Base-by-base conservation (phyloP, 2,113 vertebrate species). In the Chloropsis cyanopogon region DNA sequence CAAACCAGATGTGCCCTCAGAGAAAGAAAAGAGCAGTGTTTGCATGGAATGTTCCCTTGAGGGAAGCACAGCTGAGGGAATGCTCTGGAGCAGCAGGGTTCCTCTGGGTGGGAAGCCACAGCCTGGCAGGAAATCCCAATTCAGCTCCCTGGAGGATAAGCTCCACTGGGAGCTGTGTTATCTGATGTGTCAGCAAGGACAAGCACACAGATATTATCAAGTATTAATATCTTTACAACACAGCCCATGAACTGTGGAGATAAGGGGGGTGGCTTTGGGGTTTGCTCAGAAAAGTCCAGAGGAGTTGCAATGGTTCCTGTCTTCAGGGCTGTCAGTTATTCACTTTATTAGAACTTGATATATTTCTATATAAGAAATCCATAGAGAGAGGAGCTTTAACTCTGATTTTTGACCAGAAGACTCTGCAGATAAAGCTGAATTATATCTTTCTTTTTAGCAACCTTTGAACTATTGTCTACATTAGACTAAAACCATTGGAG, bases 181-280 rank as follows among this genome's bases (percentile, higher is more conserved):
- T 90, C 52, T 90, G 78, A 25, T 89, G 39, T 60, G 79, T 91
- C 93, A 96, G 66, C 90, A 89, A 93, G 60, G 88, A 66, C 69
- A 71, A 22, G 33, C 59, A 35, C 50, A 8, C 18, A 57, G 70
- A 70, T 66, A 22, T 37, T 72, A 93, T 93, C 92, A 87, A 56
- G 71, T 91, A 86, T 94, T 97, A 95, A 94, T 95, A 84, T 88
- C 88, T 85, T 96, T 94, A 97, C 64, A 88, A 29, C 63, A 18
- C 23, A 22, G 56, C 71, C 83, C 19, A 10, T 94, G 79, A 68
- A 42, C 79, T 84, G 2, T 68, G 44, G 4, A 88, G 92, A 90
- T 91, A 87, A 87, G 81, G 37, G 65, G 71, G 69, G 39, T 52
- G 31, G 37, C 68, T 88, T 86, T 86, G 75, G 41, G 11, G 73